Evolutionary conservation across 2,113 vertebrate species (phyloP).

Genomic region (Bathybates hornii): DNA sequence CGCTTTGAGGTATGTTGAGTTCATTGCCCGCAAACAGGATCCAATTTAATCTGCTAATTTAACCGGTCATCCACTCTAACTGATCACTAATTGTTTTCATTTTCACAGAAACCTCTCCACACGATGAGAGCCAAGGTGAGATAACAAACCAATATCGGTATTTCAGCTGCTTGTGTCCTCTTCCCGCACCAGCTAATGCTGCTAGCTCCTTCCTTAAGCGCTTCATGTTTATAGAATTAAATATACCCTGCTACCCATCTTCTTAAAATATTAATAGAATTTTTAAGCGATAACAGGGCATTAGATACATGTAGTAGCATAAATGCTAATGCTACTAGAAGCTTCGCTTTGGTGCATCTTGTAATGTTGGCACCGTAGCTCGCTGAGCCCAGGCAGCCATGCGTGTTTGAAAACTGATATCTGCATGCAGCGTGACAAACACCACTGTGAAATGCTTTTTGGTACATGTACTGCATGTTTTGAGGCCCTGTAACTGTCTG

Average conservation of each 20-base stretch:
- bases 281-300: neutral
- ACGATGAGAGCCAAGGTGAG: constrained; percentile 90
- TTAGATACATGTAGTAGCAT: accelerated
- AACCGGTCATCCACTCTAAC: constrained; percentile 23
- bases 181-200: neutral
- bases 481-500: neutral
- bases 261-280: neutral
- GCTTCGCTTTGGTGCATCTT: neutral
- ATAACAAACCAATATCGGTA: accelerated
- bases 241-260: neutral
- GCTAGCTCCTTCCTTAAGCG: neutral
- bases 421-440: neutral
- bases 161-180: neutral
- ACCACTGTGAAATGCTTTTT: neutral
- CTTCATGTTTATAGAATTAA: neutral
- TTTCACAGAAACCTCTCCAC: constrained; percentile 65
- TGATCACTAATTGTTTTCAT: neutral
- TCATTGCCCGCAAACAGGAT: constrained; percentile 1
- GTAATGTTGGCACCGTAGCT: neutral
- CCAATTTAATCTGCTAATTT: constrained; percentile 44
- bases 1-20: neutral
- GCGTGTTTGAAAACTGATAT: neutral
- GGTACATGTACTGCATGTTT: neutral
- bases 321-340: neutral
- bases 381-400: neutral